Percentiles rank a stretch among this genome's conserved stretches.
These are phyloP conservation scores for Drosophila virilis DNA, from an alignment of 1,140 invertebrate species.

Conservation along the genomic window DNA sequence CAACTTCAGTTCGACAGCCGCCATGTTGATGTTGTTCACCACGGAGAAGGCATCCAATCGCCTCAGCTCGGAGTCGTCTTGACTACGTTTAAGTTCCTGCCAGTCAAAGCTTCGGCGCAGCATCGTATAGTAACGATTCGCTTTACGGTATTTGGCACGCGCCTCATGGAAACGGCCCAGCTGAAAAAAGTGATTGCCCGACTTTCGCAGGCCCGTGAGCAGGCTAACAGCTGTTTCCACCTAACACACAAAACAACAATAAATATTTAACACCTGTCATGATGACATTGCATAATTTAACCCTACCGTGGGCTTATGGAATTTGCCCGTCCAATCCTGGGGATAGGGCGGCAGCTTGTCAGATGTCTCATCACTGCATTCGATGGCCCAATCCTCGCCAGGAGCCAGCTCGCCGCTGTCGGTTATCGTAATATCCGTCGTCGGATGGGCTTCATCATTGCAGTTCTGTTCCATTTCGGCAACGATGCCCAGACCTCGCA, in stretches of 20 bases:
- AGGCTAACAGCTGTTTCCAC: constrained; percentile 49
- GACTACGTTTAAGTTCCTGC: constrained; percentile 52
- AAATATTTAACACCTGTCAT: not conserved
- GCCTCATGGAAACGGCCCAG: constrained; percentile 87
- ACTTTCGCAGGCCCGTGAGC: constrained; percentile 87
- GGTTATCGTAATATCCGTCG: constrained; percentile 87
- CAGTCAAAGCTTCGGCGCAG: constrained; percentile 81
- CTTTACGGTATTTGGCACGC: constrained; percentile 90
- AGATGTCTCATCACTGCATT: constrained; percentile 88
- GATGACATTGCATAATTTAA: constrained; percentile 2
- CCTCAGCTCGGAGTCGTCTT: constrained; percentile 45
- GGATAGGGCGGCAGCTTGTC: constrained; percentile 91
- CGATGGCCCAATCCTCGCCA: constrained; percentile 87
- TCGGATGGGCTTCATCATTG: constrained; percentile 86
- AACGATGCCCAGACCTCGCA: constrained; percentile 89
- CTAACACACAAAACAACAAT: constrained; percentile 26
- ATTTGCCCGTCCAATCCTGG: constrained; percentile 88
- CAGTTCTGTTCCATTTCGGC: constrained; percentile 87
- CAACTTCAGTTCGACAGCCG: constrained; percentile 88
- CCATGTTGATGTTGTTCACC: constrained; percentile 87
- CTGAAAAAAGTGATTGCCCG: constrained; percentile 89
- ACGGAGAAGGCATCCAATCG: constrained; percentile 68
- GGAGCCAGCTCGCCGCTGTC: constrained; percentile 90
- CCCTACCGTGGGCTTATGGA: constrained; percentile 80
- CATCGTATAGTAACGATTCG: constrained; percentile 88